A percentile compares a stretch with the other conserved stretches of the same genome.
Conservation (phyloP, 1,140 invertebrate genomes). For the Conus ventricosus region DNA sequence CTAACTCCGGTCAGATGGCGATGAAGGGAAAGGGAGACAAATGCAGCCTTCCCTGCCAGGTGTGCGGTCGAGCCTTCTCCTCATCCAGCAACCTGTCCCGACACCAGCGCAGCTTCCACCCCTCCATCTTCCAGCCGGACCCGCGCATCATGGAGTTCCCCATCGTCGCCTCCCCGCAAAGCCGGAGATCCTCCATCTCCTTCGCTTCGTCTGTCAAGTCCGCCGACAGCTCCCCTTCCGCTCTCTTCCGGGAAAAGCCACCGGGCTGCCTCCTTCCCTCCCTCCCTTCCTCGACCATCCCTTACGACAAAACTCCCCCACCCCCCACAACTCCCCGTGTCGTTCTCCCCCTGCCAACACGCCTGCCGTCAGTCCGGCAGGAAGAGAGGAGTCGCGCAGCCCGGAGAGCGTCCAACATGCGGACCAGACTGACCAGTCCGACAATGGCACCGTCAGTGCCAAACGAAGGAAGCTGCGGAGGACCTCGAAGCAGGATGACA, state of each 20-base stretch:
- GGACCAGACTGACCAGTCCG: background rate
- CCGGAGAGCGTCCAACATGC: background rate
- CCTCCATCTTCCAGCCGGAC: background rate
- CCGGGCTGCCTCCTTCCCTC: background rate
- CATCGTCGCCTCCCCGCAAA: background rate
- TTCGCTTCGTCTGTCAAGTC: background rate
- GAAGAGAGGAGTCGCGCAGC: background rate
- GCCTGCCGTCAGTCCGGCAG: too few species aligned
- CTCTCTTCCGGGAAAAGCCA: background rate
- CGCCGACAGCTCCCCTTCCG: background rate
- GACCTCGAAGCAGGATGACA: background rate
- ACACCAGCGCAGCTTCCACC: conserved; percentile 30
- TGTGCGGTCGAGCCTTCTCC: conserved; percentile 3
- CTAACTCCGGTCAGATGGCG: background rate
- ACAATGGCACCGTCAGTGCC: background rate
- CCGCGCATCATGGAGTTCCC: background rate
- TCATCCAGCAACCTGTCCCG: background rate
- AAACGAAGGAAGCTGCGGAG: background rate
- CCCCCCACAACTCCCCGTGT: background rate
- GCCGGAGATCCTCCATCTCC: background rate
- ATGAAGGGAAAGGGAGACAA: background rate
- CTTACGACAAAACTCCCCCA: background rate
- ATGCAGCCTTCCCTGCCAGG: background rate
- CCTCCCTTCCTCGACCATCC: background rate
- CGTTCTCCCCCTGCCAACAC: too few species aligned